phyloP scores from a whole-genome alignment of 2,113 vertebrate species.

The Prietella phreatophila region DNA sequence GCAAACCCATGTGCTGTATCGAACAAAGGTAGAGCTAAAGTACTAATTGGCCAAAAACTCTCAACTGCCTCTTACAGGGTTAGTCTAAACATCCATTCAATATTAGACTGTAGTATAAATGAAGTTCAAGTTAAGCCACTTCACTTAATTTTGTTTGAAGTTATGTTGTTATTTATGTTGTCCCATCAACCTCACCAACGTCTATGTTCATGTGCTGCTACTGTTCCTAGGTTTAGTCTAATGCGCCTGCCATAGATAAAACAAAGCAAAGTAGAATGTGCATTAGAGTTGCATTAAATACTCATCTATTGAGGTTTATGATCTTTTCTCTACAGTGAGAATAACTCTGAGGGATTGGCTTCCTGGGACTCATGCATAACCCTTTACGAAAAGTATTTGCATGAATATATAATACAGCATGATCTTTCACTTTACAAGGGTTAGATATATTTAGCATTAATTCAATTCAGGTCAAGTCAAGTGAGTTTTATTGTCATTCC shows the following conservation, averaged over 20 bases:
- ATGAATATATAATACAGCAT: not conserved
- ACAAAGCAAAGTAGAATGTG: not conserved
- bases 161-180: not conserved
- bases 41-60: not conserved
- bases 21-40: not conserved
- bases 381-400: not conserved
- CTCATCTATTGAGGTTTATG: not conserved
- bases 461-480: too few relatives aligned
- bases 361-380: not conserved
- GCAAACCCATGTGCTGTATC: not conserved
- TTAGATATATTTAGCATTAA: not conserved
- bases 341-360: slow-evolving; percentile 9
- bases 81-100: not conserved
- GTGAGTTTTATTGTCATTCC: too few relatives aligned
- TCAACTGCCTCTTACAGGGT: not conserved
- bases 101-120: not conserved
- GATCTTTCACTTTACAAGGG: not conserved
- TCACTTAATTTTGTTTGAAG: not conserved
- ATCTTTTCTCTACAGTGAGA: not conserved
- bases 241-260: not conserved
- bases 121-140: not conserved
- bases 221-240: not conserved
- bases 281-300: not conserved
- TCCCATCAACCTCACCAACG: too few relatives aligned
- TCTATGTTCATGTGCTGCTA: too few relatives aligned